A percentile compares a stretch with the other conserved stretches of the same genome.
phyloP scores from a whole-genome alignment of 2,113 vertebrate genomes.

The Arizona elegans region DNA sequence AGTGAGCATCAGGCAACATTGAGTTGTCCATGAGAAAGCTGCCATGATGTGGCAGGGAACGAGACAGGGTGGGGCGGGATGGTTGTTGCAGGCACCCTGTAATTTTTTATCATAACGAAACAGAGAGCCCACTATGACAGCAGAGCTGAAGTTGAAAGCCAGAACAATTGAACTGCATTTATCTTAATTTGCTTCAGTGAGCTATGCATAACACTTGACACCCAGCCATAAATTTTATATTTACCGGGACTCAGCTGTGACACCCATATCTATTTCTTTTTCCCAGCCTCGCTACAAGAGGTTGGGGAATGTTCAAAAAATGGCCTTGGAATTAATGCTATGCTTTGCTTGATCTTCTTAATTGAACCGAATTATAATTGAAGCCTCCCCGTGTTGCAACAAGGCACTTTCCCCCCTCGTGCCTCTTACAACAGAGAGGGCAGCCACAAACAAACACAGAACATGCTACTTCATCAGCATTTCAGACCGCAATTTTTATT shows the following conservation, averaged over 20 bases:
- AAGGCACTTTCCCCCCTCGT: not conserved
- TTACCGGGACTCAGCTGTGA: conserved; percentile 26
- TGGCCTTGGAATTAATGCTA: conserved; percentile 23
- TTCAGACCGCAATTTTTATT: not conserved
- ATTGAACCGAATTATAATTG: conserved; percentile 26
- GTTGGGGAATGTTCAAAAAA: conserved; percentile 19
- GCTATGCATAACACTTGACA: conserved; percentile 43
- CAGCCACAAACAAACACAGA: not conserved
- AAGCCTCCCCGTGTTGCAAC: not conserved
- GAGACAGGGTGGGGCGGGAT: not conserved
- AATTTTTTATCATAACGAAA: conserved; percentile 55
- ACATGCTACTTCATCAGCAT: not conserved
- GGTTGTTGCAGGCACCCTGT: conserved; percentile 23
- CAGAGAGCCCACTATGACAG: conserved; percentile 35
- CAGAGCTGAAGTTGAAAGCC: conserved; percentile 34
- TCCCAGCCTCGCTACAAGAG: conserved; percentile 33
- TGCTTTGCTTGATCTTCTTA: conserved; percentile 6
- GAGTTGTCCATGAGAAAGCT: conserved; percentile 30
- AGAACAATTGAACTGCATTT: conserved; percentile 47
- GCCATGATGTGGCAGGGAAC: conserved; percentile 11
- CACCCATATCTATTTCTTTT: conserved; percentile 19
- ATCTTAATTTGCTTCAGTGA: conserved; percentile 58
- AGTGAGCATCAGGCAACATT: conserved; percentile 5
- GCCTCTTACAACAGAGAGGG: not conserved
- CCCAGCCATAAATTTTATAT: conserved; percentile 42